Evolutionary conservation across 2,888 invertebrate genomes (phyloP), one percentile per base, ranked within the genome.

Genomic region (Schrankia costaestrigalis): DNA sequence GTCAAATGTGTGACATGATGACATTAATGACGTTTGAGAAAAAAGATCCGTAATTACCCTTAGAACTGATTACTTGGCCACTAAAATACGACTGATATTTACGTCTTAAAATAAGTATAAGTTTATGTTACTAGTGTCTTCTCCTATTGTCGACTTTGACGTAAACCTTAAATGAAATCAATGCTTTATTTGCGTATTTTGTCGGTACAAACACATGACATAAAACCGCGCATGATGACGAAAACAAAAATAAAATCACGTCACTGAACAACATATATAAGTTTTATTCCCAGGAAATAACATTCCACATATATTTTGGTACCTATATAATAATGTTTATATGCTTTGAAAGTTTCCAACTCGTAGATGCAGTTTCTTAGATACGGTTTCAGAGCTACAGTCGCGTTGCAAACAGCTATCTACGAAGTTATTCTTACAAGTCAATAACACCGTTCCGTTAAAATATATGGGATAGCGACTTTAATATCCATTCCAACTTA

Each of bases 371-470:
- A 56, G 43, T 49, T 54, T 48, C 56, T 54, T 35, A 52, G 50
- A 51, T 61, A 53, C 56, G 53, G 41, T 47, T 55, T 49, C 38
- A 46, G 43, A 60, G 59, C 53, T 63, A 54, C 60, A 60, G 57
- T 57, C 46, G 59, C 58, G 68, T 57, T 50, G 47, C 45, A 48
- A 56, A 68, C 67, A 73, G 76, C 78, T 77, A 71, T 73, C 67
- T 63, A 39, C 44, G 56, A 79, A 78, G 67, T 78, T 76, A 63
- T 70, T 60, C 71, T 59, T 64, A 54, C 60, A 63, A 84, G 82
- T 84, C 85, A 81, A 85, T 82, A 82, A 73, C 83, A 82, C 78
- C 74, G 76, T 82, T 78, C 56, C 69, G 51, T 73, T 70, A 69
- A 65, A 62, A 55, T 62, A 56, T 63, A 59, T 60, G 58, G 41